phyloP scores from a whole-genome alignment of 2,888 invertebrate genomes.

The Sinopyrophorus schimmeli region DNA sequence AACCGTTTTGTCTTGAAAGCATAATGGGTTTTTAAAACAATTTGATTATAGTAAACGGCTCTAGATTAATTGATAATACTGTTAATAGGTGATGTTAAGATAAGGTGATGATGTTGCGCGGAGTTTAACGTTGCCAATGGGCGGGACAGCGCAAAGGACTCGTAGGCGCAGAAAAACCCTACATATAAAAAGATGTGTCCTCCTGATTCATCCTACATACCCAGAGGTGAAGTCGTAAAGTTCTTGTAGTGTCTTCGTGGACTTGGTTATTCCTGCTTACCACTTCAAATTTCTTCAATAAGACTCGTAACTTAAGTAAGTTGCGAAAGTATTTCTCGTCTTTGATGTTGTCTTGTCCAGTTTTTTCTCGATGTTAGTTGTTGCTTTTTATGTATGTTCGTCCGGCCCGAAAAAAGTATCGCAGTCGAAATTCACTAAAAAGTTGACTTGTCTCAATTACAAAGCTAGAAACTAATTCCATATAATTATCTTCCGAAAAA shows the following conservation, averaged over 20 bases:
- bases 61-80: constrained; percentile 25
- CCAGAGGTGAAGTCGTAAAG: constrained; percentile 35
- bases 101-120: constrained; percentile 34
- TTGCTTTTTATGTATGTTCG: not conserved
- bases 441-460: no score
- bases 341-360: not conserved
- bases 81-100: constrained; percentile 39
- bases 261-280: constrained; percentile 14
- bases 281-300: constrained; percentile 2
- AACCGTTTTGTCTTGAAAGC: not conserved
- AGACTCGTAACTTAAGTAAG: constrained; percentile 13
- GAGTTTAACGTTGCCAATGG: constrained; percentile 33
- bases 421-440: no score
- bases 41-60: not conserved
- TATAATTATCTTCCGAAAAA: no score
- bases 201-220: constrained; percentile 33
- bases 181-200: constrained; percentile 38
- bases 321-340: not conserved
- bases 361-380: not conserved
- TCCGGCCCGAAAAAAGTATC: no score
- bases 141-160: constrained; percentile 38
- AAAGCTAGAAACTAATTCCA: no score
- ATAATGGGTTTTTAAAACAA: constrained; percentile 9
- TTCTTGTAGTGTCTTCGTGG: constrained; percentile 27
- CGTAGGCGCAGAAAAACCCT: constrained; percentile 37